A percentile compares a stretch with the other conserved stretches of the same genome.
These are phyloP conservation scores for Callocephalon fimbriatum DNA, from an alignment of 2,113 vertebrate species.

Conservation along the genomic window DNA sequence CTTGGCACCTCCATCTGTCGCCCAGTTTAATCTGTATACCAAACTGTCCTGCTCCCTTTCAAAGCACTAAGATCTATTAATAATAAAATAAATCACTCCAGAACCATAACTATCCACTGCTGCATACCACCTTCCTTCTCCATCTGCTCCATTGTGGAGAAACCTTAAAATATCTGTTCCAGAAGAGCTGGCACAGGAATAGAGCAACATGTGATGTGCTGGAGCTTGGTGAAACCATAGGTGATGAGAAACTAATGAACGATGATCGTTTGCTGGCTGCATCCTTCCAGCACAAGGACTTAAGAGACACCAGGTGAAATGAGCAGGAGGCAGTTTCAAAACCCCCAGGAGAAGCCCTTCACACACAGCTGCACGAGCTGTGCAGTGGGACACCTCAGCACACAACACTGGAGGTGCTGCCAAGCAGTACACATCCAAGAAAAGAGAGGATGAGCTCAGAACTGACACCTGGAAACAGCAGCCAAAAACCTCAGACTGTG, in stretches of 20 bases:
- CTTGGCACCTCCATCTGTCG: background rate
- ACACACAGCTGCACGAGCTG: fast-evolving
- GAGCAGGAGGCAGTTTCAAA: background rate
- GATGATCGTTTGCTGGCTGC: background rate
- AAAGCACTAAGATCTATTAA: background rate
- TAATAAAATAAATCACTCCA: background rate
- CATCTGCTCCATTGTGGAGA: background rate
- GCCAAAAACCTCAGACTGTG: background rate
- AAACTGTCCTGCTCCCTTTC: background rate
- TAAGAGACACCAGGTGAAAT: background rate
- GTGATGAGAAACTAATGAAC: background rate
- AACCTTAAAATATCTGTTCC: background rate
- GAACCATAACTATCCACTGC: background rate
- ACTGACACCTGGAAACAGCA: background rate
- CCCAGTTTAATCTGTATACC: background rate
- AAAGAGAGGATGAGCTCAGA: background rate
- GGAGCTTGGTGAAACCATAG: fast-evolving
- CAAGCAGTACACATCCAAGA: fast-evolving
- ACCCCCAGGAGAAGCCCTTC: background rate
- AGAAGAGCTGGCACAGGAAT: background rate
- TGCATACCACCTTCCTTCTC: background rate
- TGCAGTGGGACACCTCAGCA: fast-evolving
- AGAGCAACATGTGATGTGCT: background rate
- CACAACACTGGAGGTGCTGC: fast-evolving
- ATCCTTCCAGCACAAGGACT: background rate